Evolutionary conservation across 2,888 invertebrate genomes (phyloP).

Genomic region (Nephrocerus scutellatus): DNA sequence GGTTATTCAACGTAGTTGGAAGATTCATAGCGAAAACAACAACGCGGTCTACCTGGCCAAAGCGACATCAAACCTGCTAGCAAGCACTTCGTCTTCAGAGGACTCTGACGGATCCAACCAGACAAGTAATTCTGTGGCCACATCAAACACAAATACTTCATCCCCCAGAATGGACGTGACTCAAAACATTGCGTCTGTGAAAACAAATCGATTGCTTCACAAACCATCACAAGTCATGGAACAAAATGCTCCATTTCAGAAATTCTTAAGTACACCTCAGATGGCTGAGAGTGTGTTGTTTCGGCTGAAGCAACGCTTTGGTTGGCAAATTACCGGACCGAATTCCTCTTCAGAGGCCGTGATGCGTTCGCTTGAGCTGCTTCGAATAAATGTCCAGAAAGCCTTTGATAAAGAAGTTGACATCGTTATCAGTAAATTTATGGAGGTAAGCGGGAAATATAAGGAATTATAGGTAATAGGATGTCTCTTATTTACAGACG

Average conservation of each 20-base stretch:
- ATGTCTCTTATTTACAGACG: constrained; percentile 41
- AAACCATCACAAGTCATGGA: no score
- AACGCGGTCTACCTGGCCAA: no score
- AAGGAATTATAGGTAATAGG: neutral
- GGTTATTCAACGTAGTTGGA: constrained; percentile 48
- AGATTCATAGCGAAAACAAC: constrained; percentile 36
- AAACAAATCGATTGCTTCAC: no score
- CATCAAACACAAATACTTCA: constrained; percentile 24
- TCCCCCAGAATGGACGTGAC: constrained; percentile 16
- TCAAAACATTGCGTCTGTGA: no score
- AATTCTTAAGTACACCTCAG: constrained; percentile 41
- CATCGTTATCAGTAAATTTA: constrained; percentile 53
- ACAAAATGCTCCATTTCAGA: constrained; percentile 32
- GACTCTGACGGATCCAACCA: constrained; percentile 47
- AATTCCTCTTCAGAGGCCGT: constrained; percentile 38
- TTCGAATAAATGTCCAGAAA: constrained; percentile 56
- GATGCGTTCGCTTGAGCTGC: constrained; percentile 52
- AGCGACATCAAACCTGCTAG: constrained; percentile 29
- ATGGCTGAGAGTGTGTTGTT: constrained; percentile 43
- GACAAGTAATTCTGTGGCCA: constrained; percentile 42
- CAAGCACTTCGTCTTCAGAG: constrained; percentile 39
- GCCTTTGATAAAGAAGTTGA: constrained; percentile 57
- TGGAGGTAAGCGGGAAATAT: constrained; percentile 48
- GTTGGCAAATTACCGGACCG: constrained; percentile 31
- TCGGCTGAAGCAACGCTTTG: constrained; percentile 39